Evolutionary conservation across 2,113 vertebrate genomes (phyloP).

Genomic region (Leptobrachium ailaonicum): DNA sequence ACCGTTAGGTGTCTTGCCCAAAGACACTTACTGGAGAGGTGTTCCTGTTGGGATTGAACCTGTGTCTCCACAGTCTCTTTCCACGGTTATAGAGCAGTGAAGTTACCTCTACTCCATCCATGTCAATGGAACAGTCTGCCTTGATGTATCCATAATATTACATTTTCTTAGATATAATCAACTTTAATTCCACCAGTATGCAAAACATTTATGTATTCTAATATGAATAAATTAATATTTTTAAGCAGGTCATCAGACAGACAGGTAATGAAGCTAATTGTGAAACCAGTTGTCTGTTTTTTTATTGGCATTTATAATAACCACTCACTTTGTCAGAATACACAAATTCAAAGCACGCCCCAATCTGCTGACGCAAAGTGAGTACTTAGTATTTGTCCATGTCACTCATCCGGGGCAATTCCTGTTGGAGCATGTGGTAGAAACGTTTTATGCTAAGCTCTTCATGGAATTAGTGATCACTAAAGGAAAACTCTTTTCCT

Average conservation of each 20-base stretch:
- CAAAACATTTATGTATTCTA: not conserved
- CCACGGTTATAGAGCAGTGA: too few species aligned
- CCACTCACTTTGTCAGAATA: not conserved
- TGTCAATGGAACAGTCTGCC: too few species aligned
- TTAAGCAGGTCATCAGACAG: not conserved
- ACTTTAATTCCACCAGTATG: not conserved
- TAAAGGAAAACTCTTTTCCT: constrained; percentile 1
- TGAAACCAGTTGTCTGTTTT: not conserved
- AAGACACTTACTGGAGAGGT: too few species aligned
- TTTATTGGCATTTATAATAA: not conserved
- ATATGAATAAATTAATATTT: not conserved
- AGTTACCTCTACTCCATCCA: too few species aligned
- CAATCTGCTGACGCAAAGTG: not conserved
- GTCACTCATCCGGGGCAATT: not conserved
- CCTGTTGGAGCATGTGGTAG: constrained; percentile 11
- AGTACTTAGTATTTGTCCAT: not conserved
- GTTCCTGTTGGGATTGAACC: too few species aligned
- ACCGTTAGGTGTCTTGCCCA: too few species aligned
- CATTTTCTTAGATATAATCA: too few species aligned
- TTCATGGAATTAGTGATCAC: constrained; percentile 8
- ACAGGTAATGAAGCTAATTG: not conserved
- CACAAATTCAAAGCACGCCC: not conserved
- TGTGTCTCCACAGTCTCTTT: too few species aligned
- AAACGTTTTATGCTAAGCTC: constrained; percentile 6
- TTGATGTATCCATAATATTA: too few species aligned